Evolutionary conservation across 2,888 invertebrate genomes (phyloP).

Genomic region (Bellardia pandia): DNA sequence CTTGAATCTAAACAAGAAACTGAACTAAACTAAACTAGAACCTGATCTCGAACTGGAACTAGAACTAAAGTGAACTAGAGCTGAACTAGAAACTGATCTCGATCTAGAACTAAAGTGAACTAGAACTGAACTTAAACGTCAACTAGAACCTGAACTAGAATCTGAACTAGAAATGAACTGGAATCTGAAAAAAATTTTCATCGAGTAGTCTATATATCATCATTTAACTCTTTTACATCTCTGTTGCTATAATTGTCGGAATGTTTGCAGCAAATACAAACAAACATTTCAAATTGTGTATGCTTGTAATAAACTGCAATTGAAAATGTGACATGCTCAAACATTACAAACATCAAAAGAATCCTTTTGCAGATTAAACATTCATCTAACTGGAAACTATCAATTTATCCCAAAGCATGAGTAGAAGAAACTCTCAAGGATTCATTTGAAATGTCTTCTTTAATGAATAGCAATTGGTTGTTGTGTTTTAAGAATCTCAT

Average conservation of each 20-base stretch:
- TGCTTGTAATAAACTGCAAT: slow-evolving; percentile 16
- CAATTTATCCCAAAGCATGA: neutral
- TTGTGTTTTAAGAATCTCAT: slow-evolving; percentile 41
- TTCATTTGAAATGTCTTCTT: slow-evolving; percentile 7
- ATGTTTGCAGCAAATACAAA: neutral
- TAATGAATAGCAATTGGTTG: slow-evolving; percentile 47
- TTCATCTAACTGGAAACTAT: neutral
- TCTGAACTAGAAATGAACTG: neutral
- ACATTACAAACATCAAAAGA: neutral
- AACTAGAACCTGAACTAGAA: no score
- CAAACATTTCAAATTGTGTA: neutral
- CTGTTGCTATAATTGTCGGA: slow-evolving; percentile 17
- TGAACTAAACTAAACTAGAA: no score
- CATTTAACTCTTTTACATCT: neutral
- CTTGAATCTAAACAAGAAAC: no score
- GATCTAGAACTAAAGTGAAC: no score
- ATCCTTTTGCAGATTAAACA: slow-evolving; percentile 30
- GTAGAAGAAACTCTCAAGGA: slow-evolving; percentile 18
- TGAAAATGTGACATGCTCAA: slow-evolving; percentile 5
- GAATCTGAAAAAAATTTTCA: no score
- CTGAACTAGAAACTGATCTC: no score
- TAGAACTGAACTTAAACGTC: no score
- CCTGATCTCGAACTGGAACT: no score
- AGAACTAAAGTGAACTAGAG: no score
- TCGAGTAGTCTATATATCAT: no score